phyloP scores from a whole-genome alignment of 2,113 vertebrate species.

The Tychaedon coryphoeus region DNA sequence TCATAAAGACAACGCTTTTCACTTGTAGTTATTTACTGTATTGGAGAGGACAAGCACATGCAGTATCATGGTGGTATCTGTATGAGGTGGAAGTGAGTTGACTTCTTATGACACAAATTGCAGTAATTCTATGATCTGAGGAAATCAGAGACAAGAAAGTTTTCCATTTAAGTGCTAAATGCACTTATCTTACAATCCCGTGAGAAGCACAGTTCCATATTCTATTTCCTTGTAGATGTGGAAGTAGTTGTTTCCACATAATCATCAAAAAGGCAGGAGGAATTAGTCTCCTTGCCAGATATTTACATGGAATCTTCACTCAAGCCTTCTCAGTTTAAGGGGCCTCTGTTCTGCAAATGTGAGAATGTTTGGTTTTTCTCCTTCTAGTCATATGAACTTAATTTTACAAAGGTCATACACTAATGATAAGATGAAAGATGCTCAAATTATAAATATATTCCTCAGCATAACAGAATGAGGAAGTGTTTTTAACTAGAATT shows the following conservation, averaged over 20 bases:
- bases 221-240: neutral
- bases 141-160: neutral
- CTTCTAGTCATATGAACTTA: neutral
- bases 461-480: constrained; percentile 7
- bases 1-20: neutral
- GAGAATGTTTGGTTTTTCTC: neutral
- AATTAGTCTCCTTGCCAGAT: neutral
- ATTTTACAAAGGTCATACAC: neutral
- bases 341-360: neutral
- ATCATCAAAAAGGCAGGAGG: neutral
- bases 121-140: neutral
- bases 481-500: neutral
- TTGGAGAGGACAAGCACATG: neutral
- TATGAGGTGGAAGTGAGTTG: neutral
- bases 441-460: neutral
- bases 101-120: neutral
- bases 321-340: neutral
- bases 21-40: neutral
- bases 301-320: neutral
- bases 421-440: neutral
- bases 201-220: neutral
- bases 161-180: neutral
- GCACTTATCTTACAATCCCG: neutral
- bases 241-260: neutral
- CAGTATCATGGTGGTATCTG: neutral